phyloP scores from a whole-genome alignment of 2,797 vertebrate species.

The Podarcis siculus region DNA sequence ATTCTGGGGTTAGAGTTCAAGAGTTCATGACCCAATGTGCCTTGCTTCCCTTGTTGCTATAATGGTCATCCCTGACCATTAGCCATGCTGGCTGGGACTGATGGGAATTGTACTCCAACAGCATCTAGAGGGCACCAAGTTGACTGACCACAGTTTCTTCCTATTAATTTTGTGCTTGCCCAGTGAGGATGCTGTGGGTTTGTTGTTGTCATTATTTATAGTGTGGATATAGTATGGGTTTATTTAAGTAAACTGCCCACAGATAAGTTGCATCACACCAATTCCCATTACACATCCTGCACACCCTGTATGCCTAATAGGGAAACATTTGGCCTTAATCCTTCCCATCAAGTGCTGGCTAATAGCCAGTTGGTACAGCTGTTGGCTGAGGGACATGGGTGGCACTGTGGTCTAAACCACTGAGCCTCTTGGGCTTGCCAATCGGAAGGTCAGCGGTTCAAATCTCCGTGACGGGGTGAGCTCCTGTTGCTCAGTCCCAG shows the following conservation, averaged over 20 bases:
- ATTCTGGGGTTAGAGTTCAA: neutral
- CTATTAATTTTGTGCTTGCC: neutral
- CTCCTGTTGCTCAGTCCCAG: too few species aligned
- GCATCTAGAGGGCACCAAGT: too few species aligned
- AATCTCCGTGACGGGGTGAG: too few species aligned
- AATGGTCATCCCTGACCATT: too few species aligned
- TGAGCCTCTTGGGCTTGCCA: too few species aligned
- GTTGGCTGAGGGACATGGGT: too few species aligned
- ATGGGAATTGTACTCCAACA: too few species aligned
- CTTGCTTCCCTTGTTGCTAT: neutral
- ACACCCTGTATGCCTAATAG: neutral
- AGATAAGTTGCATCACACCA: neutral
- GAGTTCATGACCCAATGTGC: neutral
- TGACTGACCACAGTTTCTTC: neutral
- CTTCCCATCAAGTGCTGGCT: neutral
- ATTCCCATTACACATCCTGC: neutral
- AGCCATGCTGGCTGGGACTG: too few species aligned
- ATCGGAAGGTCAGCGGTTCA: too few species aligned
- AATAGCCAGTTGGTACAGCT: neutral
- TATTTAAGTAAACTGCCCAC: slow-evolving; percentile 1
- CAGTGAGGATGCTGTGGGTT: neutral
- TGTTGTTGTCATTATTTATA: neutral
- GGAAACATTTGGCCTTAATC: slow-evolving; percentile 1
- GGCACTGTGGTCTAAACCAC: too few species aligned
- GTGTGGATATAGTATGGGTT: neutral